Conservation (phyloP, 2,113 vertebrate species). For the Triplophysa dalaica region DNA sequence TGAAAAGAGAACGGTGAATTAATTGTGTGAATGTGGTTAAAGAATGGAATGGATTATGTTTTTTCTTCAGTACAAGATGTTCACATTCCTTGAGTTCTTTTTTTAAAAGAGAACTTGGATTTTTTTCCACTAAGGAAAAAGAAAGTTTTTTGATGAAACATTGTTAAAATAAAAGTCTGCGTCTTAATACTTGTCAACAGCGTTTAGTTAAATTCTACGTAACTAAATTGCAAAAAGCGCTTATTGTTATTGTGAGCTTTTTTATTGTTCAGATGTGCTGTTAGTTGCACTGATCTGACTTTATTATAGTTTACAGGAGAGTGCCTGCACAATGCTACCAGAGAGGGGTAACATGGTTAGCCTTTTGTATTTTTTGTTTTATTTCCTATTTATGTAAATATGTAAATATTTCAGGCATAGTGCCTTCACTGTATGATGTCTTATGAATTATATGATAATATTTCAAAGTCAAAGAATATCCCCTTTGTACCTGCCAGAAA, state of each 20-base stretch:
- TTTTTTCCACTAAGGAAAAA: conserved; percentile 2
- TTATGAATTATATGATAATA: conserved; percentile 23
- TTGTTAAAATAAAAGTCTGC: background rate
- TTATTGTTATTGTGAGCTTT: background rate
- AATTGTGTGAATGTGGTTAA: background rate
- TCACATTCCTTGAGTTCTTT: background rate
- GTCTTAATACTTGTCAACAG: background rate
- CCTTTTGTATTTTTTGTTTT: conserved; percentile 33
- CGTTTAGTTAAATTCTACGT: background rate
- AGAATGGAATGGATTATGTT: background rate
- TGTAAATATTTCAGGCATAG: conserved; percentile 37
- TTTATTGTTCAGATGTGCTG: background rate
- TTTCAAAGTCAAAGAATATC: conserved; percentile 37
- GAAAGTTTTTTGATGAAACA: background rate
- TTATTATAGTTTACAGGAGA: conserved; percentile 41
- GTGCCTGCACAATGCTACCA: conserved; percentile 33
- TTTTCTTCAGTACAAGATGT: background rate
- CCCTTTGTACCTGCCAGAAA: background rate
- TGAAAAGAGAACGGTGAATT: background rate
- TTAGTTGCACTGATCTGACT: conserved; percentile 24
- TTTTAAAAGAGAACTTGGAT: background rate
- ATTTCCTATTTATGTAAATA: conserved; percentile 43
- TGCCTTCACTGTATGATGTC: conserved; percentile 39
- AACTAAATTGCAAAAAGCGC: background rate
- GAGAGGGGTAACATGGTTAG: conserved; percentile 6